Percentiles rank a stretch among this genome's conserved stretches.
phyloP scores from a whole-genome alignment of 2,797 vertebrate species.

The Cirrhinus mrigala region DNA sequence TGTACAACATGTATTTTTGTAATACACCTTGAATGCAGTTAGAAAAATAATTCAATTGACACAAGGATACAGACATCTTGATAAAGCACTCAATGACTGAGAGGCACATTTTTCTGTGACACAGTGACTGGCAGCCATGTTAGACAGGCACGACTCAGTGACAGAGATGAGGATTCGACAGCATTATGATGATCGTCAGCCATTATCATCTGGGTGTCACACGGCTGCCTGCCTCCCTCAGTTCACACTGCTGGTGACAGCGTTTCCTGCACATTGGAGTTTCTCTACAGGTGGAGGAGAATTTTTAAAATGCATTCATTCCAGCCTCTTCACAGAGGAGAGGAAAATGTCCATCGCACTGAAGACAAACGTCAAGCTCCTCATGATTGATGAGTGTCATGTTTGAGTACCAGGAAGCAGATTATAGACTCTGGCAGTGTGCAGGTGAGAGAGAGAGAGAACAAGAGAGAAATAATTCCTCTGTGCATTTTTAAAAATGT shows the following conservation, averaged over 20 bases:
- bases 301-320: slow-evolving; percentile 39
- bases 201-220: slow-evolving; percentile 60
- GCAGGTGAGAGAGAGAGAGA: background rate
- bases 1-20: background rate
- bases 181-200: slow-evolving; percentile 52
- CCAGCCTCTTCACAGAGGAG: background rate
- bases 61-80: slow-evolving; percentile 7
- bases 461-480: background rate
- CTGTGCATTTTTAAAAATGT: background rate
- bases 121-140: slow-evolving; percentile 49
- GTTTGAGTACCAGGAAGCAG: slow-evolving; percentile 11
- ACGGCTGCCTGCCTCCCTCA: slow-evolving; percentile 32
- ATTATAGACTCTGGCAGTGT: background rate
- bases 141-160: slow-evolving; percentile 53
- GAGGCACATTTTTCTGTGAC: background rate
- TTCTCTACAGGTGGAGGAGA: slow-evolving; percentile 25
- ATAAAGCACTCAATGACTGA: slow-evolving; percentile 35
- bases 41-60: background rate
- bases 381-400: background rate
- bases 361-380: slow-evolving; percentile 33
- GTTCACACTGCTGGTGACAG: slow-evolving; percentile 37
- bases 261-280: slow-evolving; percentile 36
- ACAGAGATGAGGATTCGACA: slow-evolving; percentile 55
- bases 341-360: slow-evolving; percentile 34
- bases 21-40: background rate